phyloP scores from a whole-genome alignment of 2,888 invertebrate genomes.

The Eugnorisma glareosa region DNA sequence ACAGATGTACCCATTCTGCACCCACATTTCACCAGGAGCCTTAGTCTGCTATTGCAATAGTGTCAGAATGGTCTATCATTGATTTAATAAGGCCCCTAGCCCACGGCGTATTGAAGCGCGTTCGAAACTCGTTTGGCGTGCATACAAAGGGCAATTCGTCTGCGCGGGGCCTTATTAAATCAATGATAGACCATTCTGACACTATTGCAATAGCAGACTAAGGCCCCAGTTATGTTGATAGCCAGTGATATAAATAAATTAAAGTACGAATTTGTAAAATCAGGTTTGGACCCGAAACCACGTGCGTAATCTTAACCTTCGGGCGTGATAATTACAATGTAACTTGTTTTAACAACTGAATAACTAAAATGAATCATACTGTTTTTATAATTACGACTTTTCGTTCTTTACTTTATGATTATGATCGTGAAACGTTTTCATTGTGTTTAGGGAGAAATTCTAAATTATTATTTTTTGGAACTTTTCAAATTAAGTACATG shows the following conservation, averaged over 20 bases:
- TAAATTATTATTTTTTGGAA: no score
- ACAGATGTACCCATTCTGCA: not conserved
- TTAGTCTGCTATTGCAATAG: no score
- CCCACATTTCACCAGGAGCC: not conserved
- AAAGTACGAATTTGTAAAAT: not conserved
- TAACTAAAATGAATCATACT: slow-evolving; percentile 51
- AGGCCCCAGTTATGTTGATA: not conserved
- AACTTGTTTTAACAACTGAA: slow-evolving; percentile 47
- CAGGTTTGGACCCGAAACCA: not conserved
- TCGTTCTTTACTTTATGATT: slow-evolving; percentile 24
- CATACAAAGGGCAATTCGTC: no score
- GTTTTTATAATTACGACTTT: slow-evolving; percentile 43
- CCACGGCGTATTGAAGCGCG: no score
- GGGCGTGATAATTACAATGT: not conserved
- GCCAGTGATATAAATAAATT: not conserved
- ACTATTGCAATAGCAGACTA: no score
- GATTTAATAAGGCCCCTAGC: no score
- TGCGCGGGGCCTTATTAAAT: no score
- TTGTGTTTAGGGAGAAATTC: not conserved
- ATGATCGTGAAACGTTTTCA: not conserved
- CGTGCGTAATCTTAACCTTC: slow-evolving; percentile 22
- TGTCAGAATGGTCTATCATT: no score
- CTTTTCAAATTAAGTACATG: no score
- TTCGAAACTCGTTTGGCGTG: no score
- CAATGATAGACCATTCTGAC: no score